A percentile compares a stretch with the other conserved stretches of the same genome.
Evolutionary conservation across 2,888 invertebrate species (phyloP).

Genomic region (Himalopsyche japonica): DNA sequence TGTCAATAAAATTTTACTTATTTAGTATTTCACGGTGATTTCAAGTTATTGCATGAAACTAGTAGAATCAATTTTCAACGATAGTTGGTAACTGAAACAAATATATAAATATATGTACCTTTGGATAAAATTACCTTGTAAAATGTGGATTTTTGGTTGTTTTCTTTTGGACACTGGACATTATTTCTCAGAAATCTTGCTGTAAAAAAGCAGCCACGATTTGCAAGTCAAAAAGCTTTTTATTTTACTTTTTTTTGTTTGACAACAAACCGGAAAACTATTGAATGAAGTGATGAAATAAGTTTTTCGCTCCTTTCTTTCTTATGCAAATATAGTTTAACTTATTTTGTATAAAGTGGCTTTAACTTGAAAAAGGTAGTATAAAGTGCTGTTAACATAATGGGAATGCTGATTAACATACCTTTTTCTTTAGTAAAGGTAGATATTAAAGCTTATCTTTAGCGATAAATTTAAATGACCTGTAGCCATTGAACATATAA

Average conservation of each 20-base stretch:
- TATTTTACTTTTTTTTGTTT: not conserved
- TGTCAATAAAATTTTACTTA: too few relatives aligned
- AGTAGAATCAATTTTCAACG: too few relatives aligned
- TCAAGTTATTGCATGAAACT: too few relatives aligned
- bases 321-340: not conserved
- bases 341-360: not conserved
- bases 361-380: not conserved
- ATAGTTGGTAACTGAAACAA: too few relatives aligned
- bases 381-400: not conserved
- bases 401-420: too few relatives aligned
- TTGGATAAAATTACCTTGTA: not conserved
- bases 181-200: not conserved
- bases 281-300: not conserved
- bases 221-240: not conserved
- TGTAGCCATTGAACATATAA: too few relatives aligned
- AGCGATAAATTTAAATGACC: too few relatives aligned
- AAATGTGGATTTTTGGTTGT: not conserved
- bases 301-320: not conserved
- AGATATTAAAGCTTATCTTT: too few relatives aligned
- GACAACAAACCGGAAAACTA: not conserved
- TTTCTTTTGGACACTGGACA: not conserved
- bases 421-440: too few relatives aligned
- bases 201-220: not conserved
- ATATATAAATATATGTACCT: too few relatives aligned
- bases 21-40: too few relatives aligned